Evolutionary conservation across 2,888 invertebrate species (phyloP).

Genomic region (Leptinotarsa tumamoca): DNA sequence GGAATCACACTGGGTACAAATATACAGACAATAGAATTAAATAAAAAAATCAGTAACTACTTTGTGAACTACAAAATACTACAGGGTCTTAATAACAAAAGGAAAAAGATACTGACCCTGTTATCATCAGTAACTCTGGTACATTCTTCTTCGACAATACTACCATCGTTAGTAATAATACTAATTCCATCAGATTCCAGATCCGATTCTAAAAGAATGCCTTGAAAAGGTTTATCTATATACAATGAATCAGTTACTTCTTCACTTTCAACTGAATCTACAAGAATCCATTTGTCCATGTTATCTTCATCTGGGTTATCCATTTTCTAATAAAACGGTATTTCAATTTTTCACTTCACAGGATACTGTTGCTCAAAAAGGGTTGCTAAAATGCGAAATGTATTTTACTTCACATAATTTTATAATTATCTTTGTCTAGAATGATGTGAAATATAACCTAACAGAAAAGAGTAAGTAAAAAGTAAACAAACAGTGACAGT

Average conservation of each 20-base stretch:
- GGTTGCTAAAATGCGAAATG: no score
- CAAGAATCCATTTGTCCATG: slow-evolving; percentile 34
- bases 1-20: no score
- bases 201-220: slow-evolving; percentile 30
- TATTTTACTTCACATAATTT: no score
- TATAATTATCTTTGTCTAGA: no score
- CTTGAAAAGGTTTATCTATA: neutral
- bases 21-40: no score
- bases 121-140: neutral
- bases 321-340: slow-evolving; percentile 16
- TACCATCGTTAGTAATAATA: slow-evolving; percentile 35
- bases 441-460: no score
- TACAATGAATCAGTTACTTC: slow-evolving; percentile 25
- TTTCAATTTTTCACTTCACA: neutral
- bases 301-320: slow-evolving; percentile 30
- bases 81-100: no score
- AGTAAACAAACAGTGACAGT: no score
- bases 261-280: slow-evolving; percentile 32
- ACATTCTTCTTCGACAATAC: slow-evolving; percentile 28
- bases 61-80: no score
- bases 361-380: no score
- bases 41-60: no score
- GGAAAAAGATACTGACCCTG: neutral
- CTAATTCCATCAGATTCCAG: slow-evolving; percentile 41
- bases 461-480: no score